Base-by-base conservation (phyloP, 2,888 invertebrate genomes). In the Eristalinus sepulchralis region DNA sequence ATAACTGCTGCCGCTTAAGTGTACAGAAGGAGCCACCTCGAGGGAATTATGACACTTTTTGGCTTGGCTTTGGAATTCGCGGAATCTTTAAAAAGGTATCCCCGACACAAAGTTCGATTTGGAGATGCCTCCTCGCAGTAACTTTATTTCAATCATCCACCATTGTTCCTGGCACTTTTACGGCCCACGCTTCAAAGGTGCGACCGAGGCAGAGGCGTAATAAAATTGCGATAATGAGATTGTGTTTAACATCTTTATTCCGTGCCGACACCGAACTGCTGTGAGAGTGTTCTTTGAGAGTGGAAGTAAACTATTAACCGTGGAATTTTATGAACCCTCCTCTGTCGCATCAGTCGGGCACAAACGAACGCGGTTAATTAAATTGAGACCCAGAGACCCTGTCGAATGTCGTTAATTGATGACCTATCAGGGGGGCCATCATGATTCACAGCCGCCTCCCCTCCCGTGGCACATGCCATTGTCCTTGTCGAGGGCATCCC, bases 121-220 rank as follows among this genome's bases (percentile, higher is more conserved):
- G 36, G 27, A 20, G 4, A 36, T 39, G 57, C 64, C 64, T 57
- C 75, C 55, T 66, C 34, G 36, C 55, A 24, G 53, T 63, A 55
- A 75, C 57, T 57, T 75, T 66, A 57, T 66, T 75, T 75, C 75
- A 64, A 75, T 75, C 64, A 75, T 39, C 36, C 55, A 13, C 24
- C 55, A 39, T 66, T 75, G 64, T 59, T 57, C 39, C 27, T 27
- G 33, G 11, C 34, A 33, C 24, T 72, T 24, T 71, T 71, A 59
- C 36, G 31, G 47, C 47, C 17, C 17, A 47, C 47, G 47, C 47
- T 47, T 17, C 47, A 17, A 17, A 8, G 17, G 17, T n/a, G 39
- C 39, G 39, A n/a, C 22, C 6, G 22, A 10, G 2, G n/a, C n/a
- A n/a, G 64, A 57, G 64, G 64, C 39, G 20, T 20, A 75, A 75